A percentile compares a stretch with the other conserved stretches of the same genome.
These are phyloP conservation scores for Pandemis cinnamomeana DNA, from an alignment of 2,888 invertebrate species.

Conservation along the genomic window DNA sequence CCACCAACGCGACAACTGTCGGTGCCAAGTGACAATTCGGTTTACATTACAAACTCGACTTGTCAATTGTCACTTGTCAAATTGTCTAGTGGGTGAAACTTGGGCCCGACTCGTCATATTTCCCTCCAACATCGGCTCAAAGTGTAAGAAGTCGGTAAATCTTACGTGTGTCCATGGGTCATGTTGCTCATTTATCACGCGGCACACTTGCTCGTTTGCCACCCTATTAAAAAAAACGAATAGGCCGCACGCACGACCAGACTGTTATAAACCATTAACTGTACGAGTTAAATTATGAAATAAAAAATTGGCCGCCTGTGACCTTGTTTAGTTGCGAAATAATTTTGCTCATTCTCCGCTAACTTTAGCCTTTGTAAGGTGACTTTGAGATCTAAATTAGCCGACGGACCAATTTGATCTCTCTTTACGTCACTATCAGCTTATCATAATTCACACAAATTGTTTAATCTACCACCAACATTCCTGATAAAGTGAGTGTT, in stretches of 20 bases:
- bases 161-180: no score
- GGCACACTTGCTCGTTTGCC: no score
- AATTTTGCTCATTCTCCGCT: conserved; percentile 7
- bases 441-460: conserved; percentile 15
- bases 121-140: no score
- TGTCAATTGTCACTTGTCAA: no score
- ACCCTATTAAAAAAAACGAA: no score
- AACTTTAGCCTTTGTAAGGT: conserved; percentile 6
- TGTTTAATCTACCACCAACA: conserved; percentile 15
- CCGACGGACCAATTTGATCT: conserved; percentile 10
- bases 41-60: no score
- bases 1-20: no score
- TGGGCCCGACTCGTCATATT: no score
- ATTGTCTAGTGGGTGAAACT: no score
- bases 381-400: conserved; percentile 13
- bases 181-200: no score
- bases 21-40: no score
- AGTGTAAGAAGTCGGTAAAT: no score
- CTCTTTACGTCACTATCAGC: conserved; percentile 11
- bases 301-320: neutral
- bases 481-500: conserved; percentile 1
- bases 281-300: neutral
- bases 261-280: neutral
- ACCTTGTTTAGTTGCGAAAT: conserved; percentile 2
- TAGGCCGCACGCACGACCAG: neutral